These are phyloP conservation scores for Centroberyx gerrardi DNA, from an alignment of 2,797 vertebrate genomes.

Conservation along the genomic window DNA sequence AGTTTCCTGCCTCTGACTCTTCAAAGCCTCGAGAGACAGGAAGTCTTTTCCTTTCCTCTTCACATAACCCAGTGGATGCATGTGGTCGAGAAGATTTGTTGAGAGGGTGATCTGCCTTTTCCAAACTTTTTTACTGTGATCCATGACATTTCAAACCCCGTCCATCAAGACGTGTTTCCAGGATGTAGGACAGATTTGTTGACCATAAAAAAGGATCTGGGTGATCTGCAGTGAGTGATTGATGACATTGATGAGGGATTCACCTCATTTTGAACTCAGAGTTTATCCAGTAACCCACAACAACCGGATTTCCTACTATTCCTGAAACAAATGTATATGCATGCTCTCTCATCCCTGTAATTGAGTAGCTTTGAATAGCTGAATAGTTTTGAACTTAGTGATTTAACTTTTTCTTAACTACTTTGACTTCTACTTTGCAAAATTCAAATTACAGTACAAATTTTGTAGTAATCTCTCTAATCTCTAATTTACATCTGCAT, in stretches of 20 bases:
- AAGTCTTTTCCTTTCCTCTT: constrained; percentile 39
- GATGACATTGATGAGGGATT: background rate
- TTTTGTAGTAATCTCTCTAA: no score
- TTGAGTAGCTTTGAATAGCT: no score
- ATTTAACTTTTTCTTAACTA: no score
- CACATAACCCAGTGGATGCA: background rate
- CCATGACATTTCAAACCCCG: background rate
- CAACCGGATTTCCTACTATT: no score
- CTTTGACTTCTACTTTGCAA: no score
- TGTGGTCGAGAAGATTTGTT: background rate
- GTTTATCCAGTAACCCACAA: no score
- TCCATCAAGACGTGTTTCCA: background rate
- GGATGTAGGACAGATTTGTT: background rate
- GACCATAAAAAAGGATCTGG: background rate
- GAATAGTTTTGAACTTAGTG: no score
- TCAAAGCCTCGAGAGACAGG: constrained; percentile 51
- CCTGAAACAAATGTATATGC: no score
- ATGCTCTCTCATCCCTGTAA: no score
- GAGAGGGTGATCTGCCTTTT: background rate
- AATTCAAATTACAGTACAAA: no score
- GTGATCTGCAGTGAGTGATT: background rate
- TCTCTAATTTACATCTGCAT: no score
- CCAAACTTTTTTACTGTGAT: constrained; percentile 1
- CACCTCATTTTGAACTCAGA: background rate
- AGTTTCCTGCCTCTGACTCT: constrained; percentile 45